Base-by-base conservation (phyloP, 2,113 vertebrate species). In the Podarcis cretensis region DNA sequence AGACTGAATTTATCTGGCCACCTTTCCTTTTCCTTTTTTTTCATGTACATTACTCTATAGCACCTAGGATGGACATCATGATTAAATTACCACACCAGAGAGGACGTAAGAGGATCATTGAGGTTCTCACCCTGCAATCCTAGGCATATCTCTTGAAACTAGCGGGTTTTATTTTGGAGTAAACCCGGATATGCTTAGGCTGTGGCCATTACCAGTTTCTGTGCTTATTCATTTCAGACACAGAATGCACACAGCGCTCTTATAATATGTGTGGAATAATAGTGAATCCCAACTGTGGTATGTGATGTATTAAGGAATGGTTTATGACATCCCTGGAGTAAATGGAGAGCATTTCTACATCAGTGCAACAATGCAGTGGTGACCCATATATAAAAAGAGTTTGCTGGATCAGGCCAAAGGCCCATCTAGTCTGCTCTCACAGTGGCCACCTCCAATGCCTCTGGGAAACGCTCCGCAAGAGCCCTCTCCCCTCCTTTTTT, bases 331-430 rank as follows among this genome's bases (percentile, higher is more conserved):
- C 12, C 13, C 43, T 25, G 35, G 4, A 57, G 8, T 43, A 23
- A 76, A 57, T 35, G 8, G 32, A 65, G 59, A 65, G 20, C 32
- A 54, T 16, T 0, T 0, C 32, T 40, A 54, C 77, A 43, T 37
- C 8, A 85, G 85, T 84, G 81, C 84, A 94, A 32, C 81, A 13
- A 18, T 81, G 76, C 73, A 86, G 80, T 0, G 0, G 30, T 85
- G 87, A 18, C 16, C 59, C 59, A 63, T 63, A 63, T 63, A 63
- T 48, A 54, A 54, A 8, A 48, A 48, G 48, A 54, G 48, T 54
- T 54, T 54, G 48, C 48, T 54, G 10, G 48, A 54, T 10, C 48
- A 54, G 9, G 48, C 48, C 48, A 54, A 54, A 3, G 48, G 48
- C 48, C 10, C 48, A 54, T 54, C 48, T 54, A 54, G 48, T 54